Conservation (phyloP, 2,888 invertebrate genomes). For the Nomada flava region DNA sequence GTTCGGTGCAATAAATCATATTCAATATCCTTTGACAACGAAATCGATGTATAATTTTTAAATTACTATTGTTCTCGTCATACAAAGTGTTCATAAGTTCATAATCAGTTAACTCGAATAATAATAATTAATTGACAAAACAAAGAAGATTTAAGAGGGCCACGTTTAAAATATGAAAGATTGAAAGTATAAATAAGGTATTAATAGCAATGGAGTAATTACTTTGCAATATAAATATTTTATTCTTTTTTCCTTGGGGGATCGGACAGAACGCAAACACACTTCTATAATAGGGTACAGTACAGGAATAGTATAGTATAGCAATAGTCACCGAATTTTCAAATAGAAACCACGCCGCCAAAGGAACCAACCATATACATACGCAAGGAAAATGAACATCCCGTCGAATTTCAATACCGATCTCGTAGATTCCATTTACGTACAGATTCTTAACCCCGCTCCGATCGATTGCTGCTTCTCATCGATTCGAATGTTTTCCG, state of each 20-base stretch:
- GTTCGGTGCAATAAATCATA: too few relatives aligned
- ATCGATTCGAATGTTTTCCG: conserved; percentile 29
- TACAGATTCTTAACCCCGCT: conserved; percentile 16
- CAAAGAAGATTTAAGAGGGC: too few relatives aligned
- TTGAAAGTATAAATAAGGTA: not conserved
- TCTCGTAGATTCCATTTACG: not conserved
- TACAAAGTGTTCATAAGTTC: too few relatives aligned
- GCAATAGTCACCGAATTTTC: too few relatives aligned
- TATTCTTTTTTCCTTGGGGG: too few relatives aligned
- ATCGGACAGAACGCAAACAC: too few relatives aligned
- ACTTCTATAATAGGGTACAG: too few relatives aligned
- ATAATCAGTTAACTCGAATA: too few relatives aligned
- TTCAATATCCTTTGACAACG: conserved; percentile 1
- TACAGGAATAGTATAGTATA: too few relatives aligned
- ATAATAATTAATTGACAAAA: too few relatives aligned
- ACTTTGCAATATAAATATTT: not conserved
- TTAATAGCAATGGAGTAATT: conserved; percentile 3
- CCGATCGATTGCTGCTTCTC: conserved; percentile 29
- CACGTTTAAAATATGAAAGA: too few relatives aligned
- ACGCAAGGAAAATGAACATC: not conserved
- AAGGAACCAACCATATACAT: not conserved
- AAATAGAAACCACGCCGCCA: conserved; percentile 1
- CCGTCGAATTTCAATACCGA: conserved; percentile 22
- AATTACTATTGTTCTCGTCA: not conserved
- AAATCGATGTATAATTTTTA: not conserved